phyloP scores from a whole-genome alignment of 2,113 vertebrate species.

The Pteruthius melanotis region DNA sequence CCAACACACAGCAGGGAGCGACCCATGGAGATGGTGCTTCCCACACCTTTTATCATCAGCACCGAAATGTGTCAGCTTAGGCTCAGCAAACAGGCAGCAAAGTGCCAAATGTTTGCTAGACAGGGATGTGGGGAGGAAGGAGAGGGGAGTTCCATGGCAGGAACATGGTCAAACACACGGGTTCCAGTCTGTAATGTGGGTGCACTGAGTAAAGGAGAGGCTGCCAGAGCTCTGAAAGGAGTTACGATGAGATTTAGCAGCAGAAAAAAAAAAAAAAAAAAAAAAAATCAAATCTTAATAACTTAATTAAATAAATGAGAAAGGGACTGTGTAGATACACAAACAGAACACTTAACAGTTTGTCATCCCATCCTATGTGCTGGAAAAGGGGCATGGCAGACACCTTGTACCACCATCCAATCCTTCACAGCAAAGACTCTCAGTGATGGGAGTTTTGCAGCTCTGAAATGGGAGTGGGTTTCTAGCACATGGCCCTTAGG shows the following conservation, averaged over 20 bases:
- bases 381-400: neutral
- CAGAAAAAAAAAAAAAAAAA: neutral
- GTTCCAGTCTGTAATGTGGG: neutral
- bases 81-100: neutral
- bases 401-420: neutral
- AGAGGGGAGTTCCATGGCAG: neutral
- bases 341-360: neutral
- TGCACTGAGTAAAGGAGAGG: neutral
- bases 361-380: accelerated
- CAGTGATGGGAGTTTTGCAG: accelerated
- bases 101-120: neutral
- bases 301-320: neutral
- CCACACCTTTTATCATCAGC: neutral
- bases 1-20: accelerated
- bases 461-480: neutral
- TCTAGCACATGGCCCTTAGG: accelerated
- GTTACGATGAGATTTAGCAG: neutral
- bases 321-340: neutral
- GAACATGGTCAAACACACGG: neutral
- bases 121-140: neutral
- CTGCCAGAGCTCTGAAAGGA: neutral
- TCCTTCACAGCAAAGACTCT: neutral
- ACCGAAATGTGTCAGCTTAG: neutral
- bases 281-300: neutral
- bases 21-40: neutral